These are phyloP conservation scores for Neodiprion virginianus DNA, from an alignment of 1,140 invertebrate genomes.

Conservation along the genomic window DNA sequence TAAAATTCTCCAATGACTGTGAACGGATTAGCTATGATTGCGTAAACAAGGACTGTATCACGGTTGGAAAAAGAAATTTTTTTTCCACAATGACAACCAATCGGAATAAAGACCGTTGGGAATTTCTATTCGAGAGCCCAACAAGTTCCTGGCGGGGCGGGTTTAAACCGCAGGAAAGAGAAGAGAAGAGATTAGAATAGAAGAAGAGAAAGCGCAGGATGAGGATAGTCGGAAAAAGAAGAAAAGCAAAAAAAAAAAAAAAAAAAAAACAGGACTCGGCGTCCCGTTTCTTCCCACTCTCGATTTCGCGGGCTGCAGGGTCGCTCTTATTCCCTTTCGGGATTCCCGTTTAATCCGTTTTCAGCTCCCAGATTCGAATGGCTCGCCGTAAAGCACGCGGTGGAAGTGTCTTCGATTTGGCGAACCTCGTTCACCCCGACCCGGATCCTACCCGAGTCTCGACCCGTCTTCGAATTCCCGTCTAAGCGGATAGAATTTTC, in stretches of 20 bases:
- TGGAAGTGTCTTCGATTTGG: conserved; percentile 13
- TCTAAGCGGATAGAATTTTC: conserved; percentile 13
- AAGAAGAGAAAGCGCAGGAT: background rate
- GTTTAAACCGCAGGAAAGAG: conserved; percentile 14
- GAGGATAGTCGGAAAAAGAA: background rate
- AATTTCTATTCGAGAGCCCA: no score
- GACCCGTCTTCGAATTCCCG: background rate
- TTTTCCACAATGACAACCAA: no score
- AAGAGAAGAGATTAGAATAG: background rate
- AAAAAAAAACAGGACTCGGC: background rate
- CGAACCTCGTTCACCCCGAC: background rate
- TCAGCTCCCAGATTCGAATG: background rate
- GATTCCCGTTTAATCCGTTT: background rate
- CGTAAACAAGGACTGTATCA: no score
- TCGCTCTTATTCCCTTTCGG: background rate
- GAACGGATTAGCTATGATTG: no score
- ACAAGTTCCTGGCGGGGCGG: background rate
- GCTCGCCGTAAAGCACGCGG: conserved; percentile 7
- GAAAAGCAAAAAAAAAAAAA: background rate
- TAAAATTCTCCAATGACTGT: no score
- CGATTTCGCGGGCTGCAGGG: no score
- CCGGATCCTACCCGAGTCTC: background rate
- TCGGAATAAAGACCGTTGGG: no score
- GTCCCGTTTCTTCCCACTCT: background rate
- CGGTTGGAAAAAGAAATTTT: no score